Base-by-base conservation (phyloP, 2,113 vertebrate genomes). In the Toxotes jaculatrix region DNA sequence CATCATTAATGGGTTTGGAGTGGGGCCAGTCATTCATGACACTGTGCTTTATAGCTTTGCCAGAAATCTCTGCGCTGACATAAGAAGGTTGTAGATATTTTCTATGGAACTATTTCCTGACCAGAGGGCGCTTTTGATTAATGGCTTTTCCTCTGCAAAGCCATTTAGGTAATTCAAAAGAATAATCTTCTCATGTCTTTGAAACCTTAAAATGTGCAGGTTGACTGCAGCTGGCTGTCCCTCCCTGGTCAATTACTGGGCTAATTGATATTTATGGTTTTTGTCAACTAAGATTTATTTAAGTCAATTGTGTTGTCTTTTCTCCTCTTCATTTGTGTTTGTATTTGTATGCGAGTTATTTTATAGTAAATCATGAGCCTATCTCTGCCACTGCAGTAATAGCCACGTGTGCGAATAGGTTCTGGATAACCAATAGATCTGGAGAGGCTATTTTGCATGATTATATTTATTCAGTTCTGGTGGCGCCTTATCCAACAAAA, bases 1-100 rank as follows among this genome's bases (percentile, higher is more conserved):
- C 96, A 96, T 96, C 93, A 96, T 97, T 97, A 97, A 98, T 97
- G 95, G 96, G 95, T 96, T 93, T 95, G 96, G 97, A 97, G 95
- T 95, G 94, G 92, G 96, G 95, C 96, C 96, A 98, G 96, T 96
- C 97, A 97, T 95, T 98, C 96, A 97, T 97, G 96, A 97, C 97
- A 96, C 94, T 90, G 94, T 97, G 96, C 96, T 99, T 98, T 97
- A 97, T 96, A 95, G 95, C 89, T 82, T 79, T 49, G 89, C 88
- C 83, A 91, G 96, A 96, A 96, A 97, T 96, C 96, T 96, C 74
- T 1, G 89, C 85, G 94, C 95, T 0, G 87, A 96, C 97, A 97
- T 96, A 96, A 97, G 96, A 97, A 96, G 96, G 96, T 95, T 95
- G 95, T 94, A 94, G 96, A 95, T 97, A 97, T 97, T 97, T 98